Base-by-base conservation (phyloP, 2,113 vertebrate genomes). In the Lagopus muta region DNA sequence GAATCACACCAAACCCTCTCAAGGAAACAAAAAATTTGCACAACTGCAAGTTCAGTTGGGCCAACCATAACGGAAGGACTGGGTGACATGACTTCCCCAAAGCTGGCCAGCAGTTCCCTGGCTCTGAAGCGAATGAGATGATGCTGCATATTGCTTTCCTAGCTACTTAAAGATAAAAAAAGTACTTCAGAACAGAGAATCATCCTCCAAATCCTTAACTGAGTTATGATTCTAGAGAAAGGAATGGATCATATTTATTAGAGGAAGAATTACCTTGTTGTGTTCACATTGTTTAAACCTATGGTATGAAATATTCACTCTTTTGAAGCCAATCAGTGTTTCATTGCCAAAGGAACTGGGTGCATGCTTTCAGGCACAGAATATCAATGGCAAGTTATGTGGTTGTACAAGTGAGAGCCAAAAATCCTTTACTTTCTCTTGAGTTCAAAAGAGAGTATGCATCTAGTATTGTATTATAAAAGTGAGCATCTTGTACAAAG, bases 281-380 rank as follows among this genome's bases (percentile, higher is more conserved):
- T 50, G 45, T 85, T 93, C 84, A 58, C 28, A 72, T 87, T 48
- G 72, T 54, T 88, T 93, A 92, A 88, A 89, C 11, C 40, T 82
- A 21, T 24, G 27, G 28, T 73, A 62, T 87, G 36, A 93, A 93
- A 93, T 70, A 75, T 12, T 89, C 74, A 52, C 45, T 62, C 43
- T 32, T 0, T 16, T 85, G 66, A 75, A 94, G 52, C 21, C 52
- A 61, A 79, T 70, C 62, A 47, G 24, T 81, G 22, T 85, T 96
- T 75, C 48, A 61, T 24, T 71, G 70, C 9, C 2, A 5, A 55
- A 40, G 36, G 38, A 60, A 64, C 16, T 21, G 13, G 45, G 27
- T 69, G 6, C 13, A 72, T 30, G 16, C 58, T 82, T 90, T 84
- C 86, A 84, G 66, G 58, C 34, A 57, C 9, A 79, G 57, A 83